These are phyloP conservation scores for Meloidogyne chitwoodi DNA, from an alignment of 1,140 invertebrate genomes.

Conservation along the genomic window DNA sequence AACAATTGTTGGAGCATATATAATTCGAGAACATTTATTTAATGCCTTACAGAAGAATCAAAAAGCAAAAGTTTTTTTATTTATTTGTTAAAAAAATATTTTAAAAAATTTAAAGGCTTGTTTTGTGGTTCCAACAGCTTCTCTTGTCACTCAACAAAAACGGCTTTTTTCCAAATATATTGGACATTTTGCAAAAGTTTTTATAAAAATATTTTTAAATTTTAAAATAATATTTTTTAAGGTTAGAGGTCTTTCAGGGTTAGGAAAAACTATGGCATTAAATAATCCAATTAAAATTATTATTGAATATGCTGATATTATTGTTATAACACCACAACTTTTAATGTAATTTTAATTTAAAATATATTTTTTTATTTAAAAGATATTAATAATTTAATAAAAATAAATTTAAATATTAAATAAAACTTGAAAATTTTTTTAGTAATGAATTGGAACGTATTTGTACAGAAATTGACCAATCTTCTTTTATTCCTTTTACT, in stretches of 20 bases:
- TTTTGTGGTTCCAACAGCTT: slow-evolving; percentile 22
- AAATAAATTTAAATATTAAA: background rate
- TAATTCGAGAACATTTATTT: slow-evolving; percentile 37
- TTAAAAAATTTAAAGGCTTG: background rate
- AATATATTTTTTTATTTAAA: background rate
- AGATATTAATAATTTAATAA: background rate
- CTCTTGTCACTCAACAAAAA: slow-evolving; percentile 35
- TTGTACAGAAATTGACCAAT: slow-evolving; percentile 10
- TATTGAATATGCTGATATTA: slow-evolving; percentile 13
- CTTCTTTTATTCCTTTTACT: background rate
- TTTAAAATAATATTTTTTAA: background rate
- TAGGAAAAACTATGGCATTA: background rate
- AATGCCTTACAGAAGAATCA: background rate
- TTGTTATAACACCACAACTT: slow-evolving; percentile 35
- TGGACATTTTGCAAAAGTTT: background rate
- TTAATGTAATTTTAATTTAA: slow-evolving; percentile 17
- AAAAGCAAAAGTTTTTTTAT: background rate
- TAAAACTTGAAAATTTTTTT: background rate
- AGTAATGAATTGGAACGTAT: background rate
- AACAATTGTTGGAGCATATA: slow-evolving; percentile 39
- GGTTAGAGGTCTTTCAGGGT: slow-evolving; percentile 3
- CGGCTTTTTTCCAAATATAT: background rate
- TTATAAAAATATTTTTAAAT: background rate
- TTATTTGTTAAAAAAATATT: background rate
- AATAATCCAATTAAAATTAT: slow-evolving; percentile 2